These are phyloP conservation scores for Gymnoscopelus microlampas DNA, from an alignment of 2,797 vertebrate genomes.

Conservation along the genomic window DNA sequence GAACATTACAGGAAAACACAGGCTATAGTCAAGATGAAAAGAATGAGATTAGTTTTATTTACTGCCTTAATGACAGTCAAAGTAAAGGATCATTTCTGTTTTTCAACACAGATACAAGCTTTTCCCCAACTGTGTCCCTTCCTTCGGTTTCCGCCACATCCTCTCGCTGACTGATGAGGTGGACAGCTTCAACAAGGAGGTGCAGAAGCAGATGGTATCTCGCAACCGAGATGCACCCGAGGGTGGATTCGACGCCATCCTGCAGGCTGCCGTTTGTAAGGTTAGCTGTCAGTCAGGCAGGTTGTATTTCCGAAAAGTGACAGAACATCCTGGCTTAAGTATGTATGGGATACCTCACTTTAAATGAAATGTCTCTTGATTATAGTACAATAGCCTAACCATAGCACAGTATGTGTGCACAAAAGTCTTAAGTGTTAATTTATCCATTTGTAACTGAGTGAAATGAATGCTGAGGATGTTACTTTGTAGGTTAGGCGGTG, in stretches of 20 bases:
- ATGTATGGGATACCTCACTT: too few relatives aligned
- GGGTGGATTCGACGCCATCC: slow-evolving; percentile 94
- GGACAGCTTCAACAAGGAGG: slow-evolving; percentile 94
- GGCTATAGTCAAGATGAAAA: too few relatives aligned
- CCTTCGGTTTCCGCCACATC: slow-evolving; percentile 96
- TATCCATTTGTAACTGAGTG: too few relatives aligned
- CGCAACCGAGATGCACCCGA: slow-evolving; percentile 96
- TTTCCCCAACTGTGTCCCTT: slow-evolving; percentile 92
- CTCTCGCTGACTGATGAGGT: slow-evolving; percentile 94
- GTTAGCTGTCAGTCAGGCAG: slow-evolving; percentile 70
- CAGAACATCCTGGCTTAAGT: not conserved
- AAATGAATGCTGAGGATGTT: too few relatives aligned
- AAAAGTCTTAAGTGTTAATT: too few relatives aligned
- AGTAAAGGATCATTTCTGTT: not conserved
- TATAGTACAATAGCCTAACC: too few relatives aligned
- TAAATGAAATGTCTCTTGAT: too few relatives aligned
- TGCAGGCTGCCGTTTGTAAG: slow-evolving; percentile 97
- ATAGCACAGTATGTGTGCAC: too few relatives aligned
- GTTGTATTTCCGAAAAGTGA: not conserved
- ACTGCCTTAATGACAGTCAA: too few relatives aligned
- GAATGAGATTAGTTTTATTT: not conserved
- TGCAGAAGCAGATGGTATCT: slow-evolving; percentile 95
- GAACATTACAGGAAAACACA: too few relatives aligned
- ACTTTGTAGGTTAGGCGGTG: not conserved
- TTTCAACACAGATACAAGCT: slow-evolving; percentile 87